phyloP scores from a whole-genome alignment of 1,140 invertebrate species.

The Artemia franciscana region DNA sequence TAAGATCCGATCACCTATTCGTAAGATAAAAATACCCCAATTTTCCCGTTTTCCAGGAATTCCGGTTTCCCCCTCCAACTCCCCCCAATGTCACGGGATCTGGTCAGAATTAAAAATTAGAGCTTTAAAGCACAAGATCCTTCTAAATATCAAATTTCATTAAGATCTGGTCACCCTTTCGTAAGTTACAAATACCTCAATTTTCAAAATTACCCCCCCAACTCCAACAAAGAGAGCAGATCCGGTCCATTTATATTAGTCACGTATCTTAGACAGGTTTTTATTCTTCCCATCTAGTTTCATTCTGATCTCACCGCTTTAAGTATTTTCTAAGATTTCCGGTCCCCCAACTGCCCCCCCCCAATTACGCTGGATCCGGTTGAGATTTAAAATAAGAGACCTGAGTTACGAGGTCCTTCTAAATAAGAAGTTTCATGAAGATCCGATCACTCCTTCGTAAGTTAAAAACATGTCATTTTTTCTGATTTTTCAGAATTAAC shows the following conservation, averaged over 20 bases:
- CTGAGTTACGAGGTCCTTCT: not conserved
- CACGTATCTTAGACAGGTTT: not conserved
- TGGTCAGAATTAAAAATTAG: too few species aligned
- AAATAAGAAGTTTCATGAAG: not conserved
- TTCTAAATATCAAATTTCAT: too few species aligned
- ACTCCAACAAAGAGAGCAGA: not conserved
- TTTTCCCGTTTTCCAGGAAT: not conserved
- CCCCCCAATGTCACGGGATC: not conserved
- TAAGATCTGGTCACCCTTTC: too few species aligned
- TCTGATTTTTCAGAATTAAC: conserved; percentile 17
- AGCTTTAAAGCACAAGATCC: too few species aligned
- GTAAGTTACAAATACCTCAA: not conserved
- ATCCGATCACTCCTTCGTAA: not conserved
- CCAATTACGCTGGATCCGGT: not conserved
- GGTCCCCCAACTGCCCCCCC: not conserved
- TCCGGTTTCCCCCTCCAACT: not conserved
- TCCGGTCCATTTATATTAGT: not conserved
- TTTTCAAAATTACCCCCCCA: not conserved
- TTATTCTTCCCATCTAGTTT: not conserved
- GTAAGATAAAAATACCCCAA: too few species aligned
- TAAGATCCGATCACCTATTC: too few species aligned
- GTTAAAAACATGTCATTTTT: conserved; percentile 6
- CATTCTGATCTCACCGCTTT: not conserved
- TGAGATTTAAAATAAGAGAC: not conserved
- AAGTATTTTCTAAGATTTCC: not conserved